These are phyloP conservation scores for Cynoglossus semilaevis DNA, from an alignment of 2,113 vertebrate genomes.

Conservation along the genomic window DNA sequence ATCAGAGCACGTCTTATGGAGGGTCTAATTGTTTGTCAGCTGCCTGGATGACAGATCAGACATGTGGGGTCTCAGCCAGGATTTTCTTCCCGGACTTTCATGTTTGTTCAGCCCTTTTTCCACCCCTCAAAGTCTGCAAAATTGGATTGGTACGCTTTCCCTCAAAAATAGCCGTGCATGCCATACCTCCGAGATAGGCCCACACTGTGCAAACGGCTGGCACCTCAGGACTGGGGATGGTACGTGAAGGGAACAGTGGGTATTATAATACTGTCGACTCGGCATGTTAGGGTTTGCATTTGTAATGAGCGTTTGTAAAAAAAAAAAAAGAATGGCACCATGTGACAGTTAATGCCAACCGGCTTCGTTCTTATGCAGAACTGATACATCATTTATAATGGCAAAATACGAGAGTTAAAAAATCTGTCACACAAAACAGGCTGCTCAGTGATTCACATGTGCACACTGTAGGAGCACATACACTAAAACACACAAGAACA, in stretches of 20 bases:
- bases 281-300: constrained; percentile 42
- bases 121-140: constrained; percentile 56
- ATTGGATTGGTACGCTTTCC: constrained; percentile 70
- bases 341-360: constrained; percentile 9
- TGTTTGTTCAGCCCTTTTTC: constrained; percentile 47
- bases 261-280: constrained; percentile 57
- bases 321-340: constrained; percentile 9
- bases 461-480: constrained; percentile 3
- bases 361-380: constrained; percentile 7
- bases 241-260: constrained; percentile 40
- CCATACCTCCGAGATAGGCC: constrained; percentile 62
- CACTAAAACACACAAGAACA: constrained; percentile 12
- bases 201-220: constrained; percentile 56
- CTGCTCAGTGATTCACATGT: constrained; percentile 1
- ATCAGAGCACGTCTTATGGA: constrained; percentile 64
- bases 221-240: constrained; percentile 47
- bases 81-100: constrained; percentile 67
- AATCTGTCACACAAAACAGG: constrained; percentile 10
- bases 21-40: constrained; percentile 73
- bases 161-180: constrained; percentile 59
- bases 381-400: constrained; percentile 33
- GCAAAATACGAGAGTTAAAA: constrained; percentile 22
- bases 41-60: constrained; percentile 64
- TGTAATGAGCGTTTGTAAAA: constrained; percentile 21
- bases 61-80: constrained; percentile 60